Evolutionary conservation across 2,888 invertebrate genomes (phyloP).

Genomic region (Brachyopa scutellaris): DNA sequence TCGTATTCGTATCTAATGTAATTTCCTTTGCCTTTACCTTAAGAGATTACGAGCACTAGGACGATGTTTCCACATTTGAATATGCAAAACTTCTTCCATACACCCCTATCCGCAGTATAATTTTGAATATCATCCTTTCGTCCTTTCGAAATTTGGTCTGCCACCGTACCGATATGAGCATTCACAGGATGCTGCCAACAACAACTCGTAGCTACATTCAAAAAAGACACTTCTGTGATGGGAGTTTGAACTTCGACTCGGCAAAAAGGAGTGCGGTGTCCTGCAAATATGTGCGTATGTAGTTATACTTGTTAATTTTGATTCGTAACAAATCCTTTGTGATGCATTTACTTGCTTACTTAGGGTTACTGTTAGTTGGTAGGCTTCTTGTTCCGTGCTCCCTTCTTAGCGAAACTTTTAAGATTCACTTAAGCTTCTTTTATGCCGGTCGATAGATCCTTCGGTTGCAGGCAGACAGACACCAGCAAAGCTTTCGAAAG

Average conservation of each 20-base stretch:
- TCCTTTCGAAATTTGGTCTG: constrained; percentile 41
- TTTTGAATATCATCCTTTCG: too few relatives aligned
- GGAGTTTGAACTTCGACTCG: too few relatives aligned
- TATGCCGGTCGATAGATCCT: constrained; percentile 1
- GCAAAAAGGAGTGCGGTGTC: too few relatives aligned
- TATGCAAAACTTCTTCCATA: constrained; percentile 44
- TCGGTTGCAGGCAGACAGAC: constrained; percentile 15
- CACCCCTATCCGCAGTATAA: not conserved
- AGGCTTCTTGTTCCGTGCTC: not conserved
- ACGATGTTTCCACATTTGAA: constrained; percentile 29
- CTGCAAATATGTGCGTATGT: constrained; percentile 37
- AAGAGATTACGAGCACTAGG: constrained; percentile 35
- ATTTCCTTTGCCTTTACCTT: constrained; percentile 57
- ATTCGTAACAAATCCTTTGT: constrained; percentile 67
- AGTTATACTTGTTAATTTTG: constrained; percentile 68
- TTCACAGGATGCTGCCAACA: constrained; percentile 1
- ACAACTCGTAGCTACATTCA: not conserved
- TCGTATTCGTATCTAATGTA: constrained; percentile 69
- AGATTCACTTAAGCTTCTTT: constrained; percentile 30
- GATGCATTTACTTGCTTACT: constrained; percentile 63
- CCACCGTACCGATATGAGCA: constrained; percentile 40
- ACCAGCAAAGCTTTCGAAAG: too few relatives aligned
- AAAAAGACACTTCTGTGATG: not conserved
- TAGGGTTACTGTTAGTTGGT: constrained; percentile 24
- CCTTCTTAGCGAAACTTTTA: constrained; percentile 42